Evolutionary conservation across 2,113 vertebrate genomes (phyloP), one percentile per base, ranked within the genome.

Genomic region (Hypanus sabinus): DNA sequence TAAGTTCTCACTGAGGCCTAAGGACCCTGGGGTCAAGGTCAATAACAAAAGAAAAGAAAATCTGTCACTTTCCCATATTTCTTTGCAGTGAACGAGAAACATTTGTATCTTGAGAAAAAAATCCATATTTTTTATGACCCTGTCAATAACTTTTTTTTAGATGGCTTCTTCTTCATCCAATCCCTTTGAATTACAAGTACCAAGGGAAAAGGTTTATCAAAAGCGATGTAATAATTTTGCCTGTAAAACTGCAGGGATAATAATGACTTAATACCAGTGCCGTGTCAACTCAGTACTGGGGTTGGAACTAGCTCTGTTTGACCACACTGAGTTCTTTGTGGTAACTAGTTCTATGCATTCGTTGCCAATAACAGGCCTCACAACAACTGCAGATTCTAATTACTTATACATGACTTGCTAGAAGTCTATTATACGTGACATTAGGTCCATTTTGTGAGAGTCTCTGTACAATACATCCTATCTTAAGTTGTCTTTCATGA

Each of bases 21-120:
- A 96, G 95, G 96, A 96, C 97, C 97, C 96, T 95, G 95, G 96
- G 97, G 97, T 98, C 97, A 97, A 96, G 96, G 96, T 96, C 96
- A 96, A 95, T 95, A 97, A 97, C 96, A 97, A 97, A 97, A 97
- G 97, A 95, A 95, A 96, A 95, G 96, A 96, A 96, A 97, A 96
- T 95, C 96, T 95, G 95, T 96, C 96, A 27, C 96, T 96, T 95
- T 96, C 95, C 96, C 96, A 95, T 96, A 96, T 96, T 95, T 96
- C 96, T 94, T 94, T 95, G 96, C 95, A 95, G 94, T 94, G 94
- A 95, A 95, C 95, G 95, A 95, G 95, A 95, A 96, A 95, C 96
- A 96, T 96, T 96, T 96, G 95, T 95, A 94, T 97, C 95, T 95
- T 94, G 96, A 95, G 95, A 96, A 96, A 97, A 96, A 97, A 96